Percentiles rank a stretch among this genome's conserved stretches.
Evolutionary conservation across 2,113 vertebrate genomes (phyloP).

Genomic region (Acinonyx jubatus): DNA sequence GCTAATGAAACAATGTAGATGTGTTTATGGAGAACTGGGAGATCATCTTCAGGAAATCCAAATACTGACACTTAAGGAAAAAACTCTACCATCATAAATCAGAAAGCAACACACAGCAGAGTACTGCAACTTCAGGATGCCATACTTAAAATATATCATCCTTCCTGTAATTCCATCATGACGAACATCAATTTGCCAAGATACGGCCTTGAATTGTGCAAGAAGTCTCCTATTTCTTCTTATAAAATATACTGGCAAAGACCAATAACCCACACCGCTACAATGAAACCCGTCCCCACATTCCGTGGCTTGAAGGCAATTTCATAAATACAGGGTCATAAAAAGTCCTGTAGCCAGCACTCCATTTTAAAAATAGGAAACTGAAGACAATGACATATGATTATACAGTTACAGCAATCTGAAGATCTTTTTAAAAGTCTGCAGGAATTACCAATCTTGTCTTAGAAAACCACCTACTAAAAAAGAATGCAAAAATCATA

Average conservation of each 20-base stretch:
- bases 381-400: conserved; percentile 42
- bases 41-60: conserved; percentile 22
- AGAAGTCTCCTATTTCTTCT: conserved; percentile 68
- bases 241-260: conserved; percentile 73
- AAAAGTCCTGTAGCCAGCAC: conserved; percentile 51
- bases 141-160: conserved; percentile 34
- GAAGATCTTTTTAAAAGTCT: background rate
- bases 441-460: background rate
- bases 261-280: conserved; percentile 64
- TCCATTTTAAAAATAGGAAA: conserved; percentile 55
- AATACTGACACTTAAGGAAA: conserved; percentile 4
- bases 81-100: background rate
- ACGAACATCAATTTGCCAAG: conserved; percentile 62
- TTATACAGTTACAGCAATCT: background rate
- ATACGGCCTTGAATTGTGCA: conserved; percentile 52
- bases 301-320: conserved; percentile 68
- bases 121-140: background rate
- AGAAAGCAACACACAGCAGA: background rate
- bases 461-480: conserved; percentile 42
- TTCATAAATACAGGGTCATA: conserved; percentile 74
- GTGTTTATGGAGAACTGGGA: background rate
- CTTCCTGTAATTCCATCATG: conserved; percentile 40
- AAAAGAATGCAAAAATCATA: conserved; percentile 19
- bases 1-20: background rate
- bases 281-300: conserved; percentile 69